Conservation (phyloP, 2,113 vertebrate species). For the Callipepla californica region DNA sequence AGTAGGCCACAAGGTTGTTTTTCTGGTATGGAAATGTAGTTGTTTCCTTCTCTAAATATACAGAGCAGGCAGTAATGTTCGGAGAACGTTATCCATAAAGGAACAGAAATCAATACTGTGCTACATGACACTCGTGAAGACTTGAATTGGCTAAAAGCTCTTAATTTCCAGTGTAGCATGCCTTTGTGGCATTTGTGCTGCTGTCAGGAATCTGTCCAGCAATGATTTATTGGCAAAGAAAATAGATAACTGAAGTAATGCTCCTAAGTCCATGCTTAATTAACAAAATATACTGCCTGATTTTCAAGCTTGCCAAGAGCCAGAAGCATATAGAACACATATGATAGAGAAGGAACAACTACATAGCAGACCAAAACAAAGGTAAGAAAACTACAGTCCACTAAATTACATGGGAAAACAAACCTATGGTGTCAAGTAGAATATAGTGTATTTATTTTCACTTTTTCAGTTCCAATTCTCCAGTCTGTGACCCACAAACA, state of each 20-base stretch:
- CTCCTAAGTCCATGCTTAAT: not conserved
- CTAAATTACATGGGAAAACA: not conserved
- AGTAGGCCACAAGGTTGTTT: slow-evolving; percentile 20
- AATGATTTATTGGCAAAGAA: slow-evolving; percentile 14
- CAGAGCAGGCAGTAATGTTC: not conserved
- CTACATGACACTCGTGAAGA: not conserved
- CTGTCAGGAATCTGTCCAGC: slow-evolving; percentile 11
- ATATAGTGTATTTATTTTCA: not conserved
- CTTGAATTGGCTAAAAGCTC: slow-evolving; percentile 28
- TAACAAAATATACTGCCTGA: slow-evolving; percentile 49
- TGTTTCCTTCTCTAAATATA: slow-evolving; percentile 9
- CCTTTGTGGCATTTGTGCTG: not conserved
- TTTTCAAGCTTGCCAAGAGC: slow-evolving; percentile 42
- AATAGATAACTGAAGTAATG: not conserved
- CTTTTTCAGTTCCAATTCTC: not conserved
- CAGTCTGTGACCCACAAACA: not conserved
- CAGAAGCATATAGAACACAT: not conserved
- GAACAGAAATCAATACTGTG: slow-evolving; percentile 30
- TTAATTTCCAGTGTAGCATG: not conserved
- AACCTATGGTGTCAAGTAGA: not conserved
- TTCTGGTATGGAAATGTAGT: slow-evolving; percentile 35
- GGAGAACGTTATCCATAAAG: not conserved
- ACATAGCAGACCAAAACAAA: slow-evolving; percentile 8
- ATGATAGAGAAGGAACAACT: not conserved
- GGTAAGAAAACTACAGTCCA: not conserved